Conservation (phyloP, 2,113 vertebrate genomes). For the Sakesphorus luctuosus region DNA sequence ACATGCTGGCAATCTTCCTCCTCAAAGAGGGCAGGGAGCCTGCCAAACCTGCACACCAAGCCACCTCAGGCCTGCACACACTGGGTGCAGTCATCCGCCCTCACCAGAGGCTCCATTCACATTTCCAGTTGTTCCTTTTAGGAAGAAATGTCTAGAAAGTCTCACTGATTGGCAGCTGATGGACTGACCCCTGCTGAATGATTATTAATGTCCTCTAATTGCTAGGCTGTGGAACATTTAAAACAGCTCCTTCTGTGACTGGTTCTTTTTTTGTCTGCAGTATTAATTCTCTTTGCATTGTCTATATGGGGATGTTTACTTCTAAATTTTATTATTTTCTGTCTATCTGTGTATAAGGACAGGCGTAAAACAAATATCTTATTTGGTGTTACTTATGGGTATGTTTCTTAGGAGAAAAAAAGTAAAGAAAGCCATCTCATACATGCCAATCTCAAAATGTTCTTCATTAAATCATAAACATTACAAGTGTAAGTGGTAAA, state of each 20-base stretch:
- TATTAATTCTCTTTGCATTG: background rate
- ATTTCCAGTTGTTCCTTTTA: background rate
- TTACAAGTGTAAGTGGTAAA: background rate
- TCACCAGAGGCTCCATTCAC: background rate
- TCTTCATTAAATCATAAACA: background rate
- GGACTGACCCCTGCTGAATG: background rate
- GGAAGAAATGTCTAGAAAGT: background rate
- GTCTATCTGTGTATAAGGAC: background rate
- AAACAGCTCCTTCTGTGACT: background rate
- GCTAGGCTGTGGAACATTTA: background rate
- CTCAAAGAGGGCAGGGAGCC: background rate
- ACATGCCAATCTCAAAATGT: background rate
- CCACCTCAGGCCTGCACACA: background rate
- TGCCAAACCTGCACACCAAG: rapidly evolving
- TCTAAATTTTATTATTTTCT: background rate
- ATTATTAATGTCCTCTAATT: background rate
- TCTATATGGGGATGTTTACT: background rate
- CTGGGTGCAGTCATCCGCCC: background rate
- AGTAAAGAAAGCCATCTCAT: background rate
- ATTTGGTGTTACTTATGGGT: background rate
- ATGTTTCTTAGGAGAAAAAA: background rate
- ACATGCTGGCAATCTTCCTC: background rate
- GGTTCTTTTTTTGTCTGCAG: background rate
- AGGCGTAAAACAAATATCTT: background rate
- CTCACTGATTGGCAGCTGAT: rapidly evolving